Conservation (phyloP, 1,140 invertebrate species). For the Neomicropteryx cornuta region DNA sequence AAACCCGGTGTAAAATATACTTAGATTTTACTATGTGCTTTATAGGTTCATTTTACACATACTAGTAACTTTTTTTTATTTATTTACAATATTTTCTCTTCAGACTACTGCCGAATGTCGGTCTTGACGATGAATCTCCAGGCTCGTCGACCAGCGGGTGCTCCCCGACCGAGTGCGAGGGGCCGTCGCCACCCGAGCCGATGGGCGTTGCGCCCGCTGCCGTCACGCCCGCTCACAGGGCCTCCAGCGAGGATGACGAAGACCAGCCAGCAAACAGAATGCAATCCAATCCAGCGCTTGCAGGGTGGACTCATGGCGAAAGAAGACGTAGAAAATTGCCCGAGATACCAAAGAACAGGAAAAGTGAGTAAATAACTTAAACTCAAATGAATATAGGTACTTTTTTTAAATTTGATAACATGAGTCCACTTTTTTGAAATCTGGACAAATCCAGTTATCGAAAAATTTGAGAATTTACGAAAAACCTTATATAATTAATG, state of each 20-base stretch:
- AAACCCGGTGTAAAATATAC: no score
- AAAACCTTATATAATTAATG: neutral
- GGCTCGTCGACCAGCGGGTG: slow-evolving; percentile 60
- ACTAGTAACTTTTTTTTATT: no score
- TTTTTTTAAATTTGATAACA: no score
- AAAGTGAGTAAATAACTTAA: slow-evolving; percentile 69
- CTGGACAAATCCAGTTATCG: no score
- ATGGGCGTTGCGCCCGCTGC: slow-evolving; percentile 11
- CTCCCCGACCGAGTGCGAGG: slow-evolving; percentile 28
- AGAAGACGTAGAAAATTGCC: slow-evolving; percentile 68
- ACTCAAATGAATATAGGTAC: no score
- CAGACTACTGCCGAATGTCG: slow-evolving; percentile 68
- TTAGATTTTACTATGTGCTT: no score
- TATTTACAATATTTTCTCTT: no score
- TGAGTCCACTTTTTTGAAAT: no score
- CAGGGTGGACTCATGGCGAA: slow-evolving; percentile 37
- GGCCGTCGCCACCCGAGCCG: slow-evolving; percentile 13
- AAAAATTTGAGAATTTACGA: neutral
- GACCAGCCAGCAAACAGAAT: slow-evolving; percentile 28
- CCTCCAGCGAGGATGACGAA: slow-evolving; percentile 21
- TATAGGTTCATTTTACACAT: no score
- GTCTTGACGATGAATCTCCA: slow-evolving; percentile 63
- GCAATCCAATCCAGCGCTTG: slow-evolving; percentile 25
- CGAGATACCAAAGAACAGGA: slow-evolving; percentile 78
- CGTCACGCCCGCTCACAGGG: slow-evolving; percentile 18